phyloP scores from a whole-genome alignment of 2,888 invertebrate genomes.

The Carcina quercana region DNA sequence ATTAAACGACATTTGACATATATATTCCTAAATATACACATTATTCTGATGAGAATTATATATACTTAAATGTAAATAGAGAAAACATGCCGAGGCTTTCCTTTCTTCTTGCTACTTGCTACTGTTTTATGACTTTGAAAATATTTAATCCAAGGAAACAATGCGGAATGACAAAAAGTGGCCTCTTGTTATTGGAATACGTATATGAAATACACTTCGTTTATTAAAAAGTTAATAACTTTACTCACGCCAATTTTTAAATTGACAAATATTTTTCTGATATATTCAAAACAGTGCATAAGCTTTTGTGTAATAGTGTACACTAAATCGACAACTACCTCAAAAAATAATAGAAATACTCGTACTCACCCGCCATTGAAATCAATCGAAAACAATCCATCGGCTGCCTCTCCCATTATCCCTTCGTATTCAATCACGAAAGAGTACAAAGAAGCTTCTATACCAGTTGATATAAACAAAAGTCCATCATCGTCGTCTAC shows the following conservation, averaged over 20 bases:
- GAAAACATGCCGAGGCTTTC: too few relatives aligned
- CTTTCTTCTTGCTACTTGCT: too few relatives aligned
- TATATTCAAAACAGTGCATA: not conserved
- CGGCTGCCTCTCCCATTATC: not conserved
- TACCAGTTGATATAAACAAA: constrained; percentile 1
- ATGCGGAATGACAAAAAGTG: too few relatives aligned
- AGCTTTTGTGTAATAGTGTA: too few relatives aligned
- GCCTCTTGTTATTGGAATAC: not conserved
- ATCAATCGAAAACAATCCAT: not conserved
- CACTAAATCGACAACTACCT: too few relatives aligned
- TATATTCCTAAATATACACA: too few relatives aligned
- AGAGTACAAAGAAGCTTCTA: not conserved
- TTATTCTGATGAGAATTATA: too few relatives aligned
- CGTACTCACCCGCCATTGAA: not conserved
- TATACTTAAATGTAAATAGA: too few relatives aligned
- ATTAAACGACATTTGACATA: too few relatives aligned
- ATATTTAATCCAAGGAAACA: too few relatives aligned
- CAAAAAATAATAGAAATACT: too few relatives aligned
- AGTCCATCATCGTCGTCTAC: constrained; percentile 2
- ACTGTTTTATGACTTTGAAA: too few relatives aligned
- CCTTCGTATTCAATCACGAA: constrained; percentile 3
- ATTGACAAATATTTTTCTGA: not conserved
- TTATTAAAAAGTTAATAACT: not conserved
- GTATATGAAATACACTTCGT: not conserved
- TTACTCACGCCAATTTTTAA: not conserved